Evolutionary conservation across 1,140 invertebrate genomes (phyloP).

Genomic region (Drosophila tropicalis): DNA sequence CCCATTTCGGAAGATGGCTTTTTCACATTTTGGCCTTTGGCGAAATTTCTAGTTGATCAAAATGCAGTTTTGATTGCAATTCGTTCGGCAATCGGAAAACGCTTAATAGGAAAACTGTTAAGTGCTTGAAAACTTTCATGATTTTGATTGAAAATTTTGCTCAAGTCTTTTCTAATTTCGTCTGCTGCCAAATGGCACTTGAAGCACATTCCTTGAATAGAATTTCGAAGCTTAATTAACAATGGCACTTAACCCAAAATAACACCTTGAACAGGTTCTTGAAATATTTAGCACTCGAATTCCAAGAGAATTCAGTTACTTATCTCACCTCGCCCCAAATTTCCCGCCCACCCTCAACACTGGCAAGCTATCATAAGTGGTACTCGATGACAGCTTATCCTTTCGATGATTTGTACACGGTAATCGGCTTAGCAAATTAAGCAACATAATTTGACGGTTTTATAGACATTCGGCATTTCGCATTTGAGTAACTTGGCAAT

Average conservation of each 20-base stretch:
- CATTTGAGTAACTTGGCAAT: neutral
- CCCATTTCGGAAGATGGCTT: slow-evolving; percentile 1
- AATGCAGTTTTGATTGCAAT: slow-evolving; percentile 14
- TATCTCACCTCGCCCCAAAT: too few species aligned
- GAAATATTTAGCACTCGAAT: neutral
- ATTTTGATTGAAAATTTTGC: too few species aligned
- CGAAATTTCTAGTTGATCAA: slow-evolving; percentile 8
- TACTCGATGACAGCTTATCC: slow-evolving; percentile 30
- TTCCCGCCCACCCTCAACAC: too few species aligned
- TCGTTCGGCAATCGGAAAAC: neutral
- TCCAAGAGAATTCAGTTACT: neutral
- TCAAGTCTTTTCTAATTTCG: too few species aligned
- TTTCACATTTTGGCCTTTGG: slow-evolving; percentile 6
- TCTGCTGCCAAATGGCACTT: too few species aligned
- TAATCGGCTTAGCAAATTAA: slow-evolving; percentile 46
- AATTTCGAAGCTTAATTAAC: neutral
- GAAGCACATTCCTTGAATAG: too few species aligned
- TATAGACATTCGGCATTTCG: slow-evolving; percentile 2
- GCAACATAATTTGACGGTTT: slow-evolving; percentile 44
- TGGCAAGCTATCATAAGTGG: too few species aligned
- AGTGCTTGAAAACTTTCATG: neutral
- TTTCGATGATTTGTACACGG: too few species aligned
- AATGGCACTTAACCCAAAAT: neutral
- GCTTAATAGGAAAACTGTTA: slow-evolving; percentile 1
- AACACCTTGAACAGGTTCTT: neutral